Evolutionary conservation across 1,140 invertebrate genomes (phyloP), one percentile per base, ranked within the genome.

Genomic region (Drosophila carrolli): DNA sequence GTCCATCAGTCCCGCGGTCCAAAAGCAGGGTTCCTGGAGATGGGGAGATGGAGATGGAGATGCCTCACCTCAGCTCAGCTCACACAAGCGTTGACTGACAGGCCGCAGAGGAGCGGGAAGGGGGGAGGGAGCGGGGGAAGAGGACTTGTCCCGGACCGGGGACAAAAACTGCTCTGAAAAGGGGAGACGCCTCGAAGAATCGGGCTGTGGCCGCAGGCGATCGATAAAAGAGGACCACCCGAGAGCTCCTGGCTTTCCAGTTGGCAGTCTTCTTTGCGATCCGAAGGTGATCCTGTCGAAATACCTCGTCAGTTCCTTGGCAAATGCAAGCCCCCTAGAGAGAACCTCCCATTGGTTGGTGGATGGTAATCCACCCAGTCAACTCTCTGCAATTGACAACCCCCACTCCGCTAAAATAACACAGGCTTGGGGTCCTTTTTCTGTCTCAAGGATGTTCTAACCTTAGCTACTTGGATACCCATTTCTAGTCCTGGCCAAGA

Each of bases 11-110:
- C 29, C 29, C 6, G 29, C 29, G 29, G 29, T 32, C 19, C 14
- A 54, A 41, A n/a, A 48, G 44, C 35, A 51, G 55, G 54, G 16
- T 32, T 32, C 29, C 29, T 32, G 29, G 29, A 32, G 66, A 56
- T 55, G 51, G 57, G 59, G 72, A 62, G 71, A 57, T 29, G 44
- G 29, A 41, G 62, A 38, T 29, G 55, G 29, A 41, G 62, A 38
- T 29, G 55, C 72, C 81, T 80, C 72, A 77, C 78, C 37, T 38
- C 9, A 10, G 9, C 9, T 38, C 37, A 3, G 4, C 37, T 32
- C 29, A 32, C 29, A 81, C 77, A 73, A 70, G 54, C 78, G 58
- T 70, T 84, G 81, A 75, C 81, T 82, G 79, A 90, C 80, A 83
- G 85, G 75, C 50, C n/a, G 14, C 13, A 10, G 14, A 16, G 23